Evolutionary conservation across 2,888 invertebrate genomes (phyloP).

Genomic region (Napeogenes sylphis): DNA sequence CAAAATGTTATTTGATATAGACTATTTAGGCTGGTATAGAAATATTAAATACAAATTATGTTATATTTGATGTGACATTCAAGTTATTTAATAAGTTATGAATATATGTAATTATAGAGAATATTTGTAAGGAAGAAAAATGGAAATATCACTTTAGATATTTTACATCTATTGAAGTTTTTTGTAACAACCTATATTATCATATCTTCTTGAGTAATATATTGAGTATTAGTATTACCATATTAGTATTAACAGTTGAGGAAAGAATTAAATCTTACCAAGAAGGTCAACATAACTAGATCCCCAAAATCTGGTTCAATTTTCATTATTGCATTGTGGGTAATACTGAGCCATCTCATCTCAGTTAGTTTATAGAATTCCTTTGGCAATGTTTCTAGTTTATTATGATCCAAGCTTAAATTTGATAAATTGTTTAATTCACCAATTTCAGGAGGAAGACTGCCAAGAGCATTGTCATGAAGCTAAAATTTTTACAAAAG

Average conservation of each 20-base stretch:
- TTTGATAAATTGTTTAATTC: conserved; percentile 81
- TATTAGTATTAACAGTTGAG: too few species aligned
- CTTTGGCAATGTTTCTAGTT: conserved; percentile 78
- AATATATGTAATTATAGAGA: too few species aligned
- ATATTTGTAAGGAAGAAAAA: too few species aligned
- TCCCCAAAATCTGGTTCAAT: conserved; percentile 86
- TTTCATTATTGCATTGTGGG: conserved; percentile 83
- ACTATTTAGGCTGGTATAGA: too few species aligned
- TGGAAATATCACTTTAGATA: too few species aligned
- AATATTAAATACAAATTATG: too few species aligned
- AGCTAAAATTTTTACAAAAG: conserved; percentile 73
- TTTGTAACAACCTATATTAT: too few species aligned
- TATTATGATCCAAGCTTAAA: conserved; percentile 84
- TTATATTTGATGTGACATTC: too few species aligned
- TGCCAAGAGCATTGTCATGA: conserved; percentile 88
- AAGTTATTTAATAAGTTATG: too few species aligned
- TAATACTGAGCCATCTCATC: conserved; percentile 83
- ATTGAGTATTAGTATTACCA: too few species aligned
- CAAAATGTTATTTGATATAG: background rate
- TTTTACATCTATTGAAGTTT: too few species aligned
- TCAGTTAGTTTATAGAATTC: conserved; percentile 84
- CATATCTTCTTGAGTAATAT: too few species aligned
- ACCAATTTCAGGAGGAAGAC: conserved; percentile 85
- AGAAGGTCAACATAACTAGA: conserved; percentile 82
- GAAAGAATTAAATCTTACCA: conserved; percentile 46